Evolutionary conservation across 2,797 vertebrate species (phyloP).

Genomic region (Acrossocheilus wenchowensis): DNA sequence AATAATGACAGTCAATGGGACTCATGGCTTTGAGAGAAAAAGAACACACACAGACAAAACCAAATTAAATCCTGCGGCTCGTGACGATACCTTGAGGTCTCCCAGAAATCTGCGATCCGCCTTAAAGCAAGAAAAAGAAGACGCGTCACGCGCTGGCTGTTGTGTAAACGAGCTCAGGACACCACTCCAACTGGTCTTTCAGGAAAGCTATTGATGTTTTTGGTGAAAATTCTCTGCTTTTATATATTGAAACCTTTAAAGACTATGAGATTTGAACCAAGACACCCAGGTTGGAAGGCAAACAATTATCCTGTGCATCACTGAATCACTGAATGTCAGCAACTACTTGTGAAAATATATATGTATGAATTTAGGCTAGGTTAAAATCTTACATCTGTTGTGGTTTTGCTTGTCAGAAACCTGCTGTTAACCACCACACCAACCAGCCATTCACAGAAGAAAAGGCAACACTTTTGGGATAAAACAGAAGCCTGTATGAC

Average conservation of each 20-base stretch:
- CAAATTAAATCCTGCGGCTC: too few species aligned
- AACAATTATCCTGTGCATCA: background rate
- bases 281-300: background rate
- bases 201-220: too few species aligned
- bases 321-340: background rate
- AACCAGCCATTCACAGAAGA: rapidly evolving
- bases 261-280: background rate
- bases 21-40: too few species aligned
- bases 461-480: background rate
- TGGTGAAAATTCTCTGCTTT: background rate
- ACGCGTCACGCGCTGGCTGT: too few species aligned
- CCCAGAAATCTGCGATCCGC: too few species aligned
- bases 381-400: background rate
- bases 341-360: background rate
- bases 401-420: rapidly evolving
- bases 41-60: too few species aligned
- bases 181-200: background rate
- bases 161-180: background rate
- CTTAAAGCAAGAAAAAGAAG: too few species aligned
- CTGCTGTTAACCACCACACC: background rate
- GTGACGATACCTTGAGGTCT: too few species aligned
- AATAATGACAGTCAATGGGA: too few species aligned
- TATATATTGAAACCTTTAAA: background rate
- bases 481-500: too few species aligned
- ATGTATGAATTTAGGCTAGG: background rate